Conservation (phyloP, 2,888 invertebrate species). For the Argyra leucocephala region DNA sequence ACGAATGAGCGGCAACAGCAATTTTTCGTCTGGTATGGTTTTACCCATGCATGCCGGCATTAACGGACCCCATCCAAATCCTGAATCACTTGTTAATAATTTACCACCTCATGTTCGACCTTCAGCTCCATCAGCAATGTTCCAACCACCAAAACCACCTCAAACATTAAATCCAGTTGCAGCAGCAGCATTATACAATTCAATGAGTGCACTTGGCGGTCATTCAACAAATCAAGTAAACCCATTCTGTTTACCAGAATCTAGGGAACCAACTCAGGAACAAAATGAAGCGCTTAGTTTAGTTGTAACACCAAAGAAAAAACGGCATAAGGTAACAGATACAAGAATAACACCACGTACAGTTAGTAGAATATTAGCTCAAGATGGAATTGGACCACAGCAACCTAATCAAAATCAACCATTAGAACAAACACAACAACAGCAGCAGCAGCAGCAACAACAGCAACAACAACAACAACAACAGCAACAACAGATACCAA, state of each 20-base stretch:
- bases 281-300: conserved; percentile 90
- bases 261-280: conserved; percentile 62
- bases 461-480: conserved; percentile 20
- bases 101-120: conserved; percentile 57
- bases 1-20: conserved; percentile 49
- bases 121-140: conserved; percentile 63
- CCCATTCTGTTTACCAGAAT: conserved; percentile 53
- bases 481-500: neutral
- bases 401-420: conserved; percentile 33
- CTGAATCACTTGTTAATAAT: conserved; percentile 39
- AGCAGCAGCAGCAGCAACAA: conserved; percentile 21
- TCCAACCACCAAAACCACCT: conserved; percentile 76
- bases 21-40: conserved; percentile 47
- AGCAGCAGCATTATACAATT: conserved; percentile 55
- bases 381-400: conserved; percentile 67
- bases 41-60: conserved; percentile 45
- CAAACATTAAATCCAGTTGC: conserved; percentile 49
- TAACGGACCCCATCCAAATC: conserved; percentile 30
- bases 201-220: conserved; percentile 50
- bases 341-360: conserved; percentile 85
- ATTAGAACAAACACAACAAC: conserved; percentile 14
- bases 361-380: conserved; percentile 74
- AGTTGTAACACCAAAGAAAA: conserved; percentile 91
- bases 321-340: conserved; percentile 94
- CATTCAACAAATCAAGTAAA: conserved; percentile 35